phyloP scores from a whole-genome alignment of 2,888 invertebrate species.

The Slavum lentiscoides region DNA sequence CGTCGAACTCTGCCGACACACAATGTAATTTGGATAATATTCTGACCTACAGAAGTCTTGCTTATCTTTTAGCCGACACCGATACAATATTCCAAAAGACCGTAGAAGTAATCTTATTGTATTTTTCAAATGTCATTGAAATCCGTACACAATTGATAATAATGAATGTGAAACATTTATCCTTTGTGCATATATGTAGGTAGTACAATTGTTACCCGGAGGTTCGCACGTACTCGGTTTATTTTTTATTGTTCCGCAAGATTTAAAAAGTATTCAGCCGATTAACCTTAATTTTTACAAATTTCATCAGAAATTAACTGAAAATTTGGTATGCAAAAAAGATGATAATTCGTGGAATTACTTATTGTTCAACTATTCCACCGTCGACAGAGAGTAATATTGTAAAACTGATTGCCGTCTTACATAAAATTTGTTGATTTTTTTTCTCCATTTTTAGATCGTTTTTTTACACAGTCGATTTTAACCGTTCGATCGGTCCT shows the following conservation, averaged over 20 bases:
- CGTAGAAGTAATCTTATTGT: slow-evolving; percentile 25
- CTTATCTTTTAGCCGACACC: slow-evolving; percentile 19
- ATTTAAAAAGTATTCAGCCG: slow-evolving; percentile 37
- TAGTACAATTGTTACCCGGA: slow-evolving; percentile 87
- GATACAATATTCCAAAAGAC: slow-evolving; percentile 31
- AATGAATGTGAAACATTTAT: neutral
- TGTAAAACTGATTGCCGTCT: neutral
- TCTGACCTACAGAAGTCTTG: neutral
- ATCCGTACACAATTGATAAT: neutral
- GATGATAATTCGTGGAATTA: slow-evolving; percentile 31
- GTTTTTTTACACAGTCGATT: slow-evolving; percentile 43
- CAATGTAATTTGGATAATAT: slow-evolving; percentile 8
- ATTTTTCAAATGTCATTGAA: neutral
- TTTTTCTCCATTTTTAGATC: slow-evolving; percentile 10
- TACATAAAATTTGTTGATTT: slow-evolving; percentile 1
- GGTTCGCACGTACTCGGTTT: slow-evolving; percentile 85
- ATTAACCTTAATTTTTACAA: slow-evolving; percentile 26
- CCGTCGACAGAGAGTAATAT: slow-evolving; percentile 38
- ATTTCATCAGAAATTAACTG: slow-evolving; percentile 19
- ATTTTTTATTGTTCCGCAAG: slow-evolving; percentile 67
- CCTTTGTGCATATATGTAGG: slow-evolving; percentile 59
- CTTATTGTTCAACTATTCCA: slow-evolving; percentile 35
- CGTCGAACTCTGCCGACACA: neutral
- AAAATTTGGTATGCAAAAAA: slow-evolving; percentile 13
- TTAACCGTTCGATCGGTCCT: neutral